Evolutionary conservation across 2,797 vertebrate species (phyloP), one percentile per base, ranked within the genome.

Genomic region (Sebastes vulpes): DNA sequence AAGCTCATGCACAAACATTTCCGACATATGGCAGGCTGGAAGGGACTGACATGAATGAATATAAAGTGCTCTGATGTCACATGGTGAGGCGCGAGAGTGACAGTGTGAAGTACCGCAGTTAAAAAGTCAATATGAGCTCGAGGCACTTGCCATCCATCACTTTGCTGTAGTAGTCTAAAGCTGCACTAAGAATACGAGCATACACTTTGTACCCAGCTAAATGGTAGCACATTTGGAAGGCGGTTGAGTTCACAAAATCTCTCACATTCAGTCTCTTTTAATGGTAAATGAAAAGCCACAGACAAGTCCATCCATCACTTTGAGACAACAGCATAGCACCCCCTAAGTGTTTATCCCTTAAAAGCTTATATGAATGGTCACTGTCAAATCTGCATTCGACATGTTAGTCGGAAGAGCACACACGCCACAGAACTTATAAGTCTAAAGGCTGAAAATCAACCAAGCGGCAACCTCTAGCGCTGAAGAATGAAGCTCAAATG

Each of bases 71-170:
- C 60, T 48, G 60, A 70, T 85, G 89, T 90, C 79, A 88, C 81
- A 73, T 29, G 64, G 54, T 16, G 65, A 75, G 63, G 29, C 16
- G 26, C 46, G 29, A 75, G 52, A 74, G 60, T 77, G 86, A 92
- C 87, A 74, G 71, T 78, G 81, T 85, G 75, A 82, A 81, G 84
- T 72, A 72, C 72, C 20, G 10, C 74, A 64, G 60, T 82, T 82
- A 65, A 81, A 88, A 89, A 80, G 92, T 82, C 85, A 90, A 38
- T 31, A 65, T 61, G 78, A 76, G 86, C 86, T 87, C 0, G 1
- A 74, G 86, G 86, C 83, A 9, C 25, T 52, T 50, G 46, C 57
- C 79, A 81, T 90, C 71, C 77, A 86, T 90, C 84, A 83, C 66
- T 53, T 72, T 23, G 60, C 50, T 57, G 12, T 4, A 16, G 57